These are phyloP conservation scores for Gastrophysa polygoni DNA, from an alignment of 2,888 invertebrate genomes.

Conservation along the genomic window DNA sequence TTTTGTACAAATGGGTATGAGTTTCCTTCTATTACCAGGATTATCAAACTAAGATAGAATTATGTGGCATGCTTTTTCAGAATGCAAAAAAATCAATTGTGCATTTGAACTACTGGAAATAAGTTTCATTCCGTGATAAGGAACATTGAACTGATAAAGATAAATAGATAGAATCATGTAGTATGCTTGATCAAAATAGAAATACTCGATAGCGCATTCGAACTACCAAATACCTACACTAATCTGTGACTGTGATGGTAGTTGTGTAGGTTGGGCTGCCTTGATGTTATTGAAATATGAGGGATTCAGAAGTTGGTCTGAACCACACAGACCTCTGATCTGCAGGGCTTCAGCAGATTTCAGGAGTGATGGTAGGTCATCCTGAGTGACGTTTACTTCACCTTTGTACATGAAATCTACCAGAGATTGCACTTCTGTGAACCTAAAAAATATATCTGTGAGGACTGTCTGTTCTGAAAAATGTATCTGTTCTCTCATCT, in stretches of 20 bases:
- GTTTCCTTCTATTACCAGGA: too few species aligned
- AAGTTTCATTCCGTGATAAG: too few species aligned
- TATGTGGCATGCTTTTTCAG: too few species aligned
- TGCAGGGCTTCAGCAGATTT: slow-evolving; percentile 84
- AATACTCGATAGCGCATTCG: not conserved
- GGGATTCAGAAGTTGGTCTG: slow-evolving; percentile 56
- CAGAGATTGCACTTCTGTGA: slow-evolving; percentile 84
- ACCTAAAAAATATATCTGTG: slow-evolving; percentile 54
- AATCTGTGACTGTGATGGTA: slow-evolving; percentile 5
- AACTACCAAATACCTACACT: slow-evolving; percentile 8
- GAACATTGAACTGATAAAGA: too few species aligned
- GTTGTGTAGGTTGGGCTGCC: slow-evolving; percentile 28
- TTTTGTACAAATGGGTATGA: too few species aligned
- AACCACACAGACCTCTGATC: slow-evolving; percentile 71
- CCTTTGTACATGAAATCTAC: slow-evolving; percentile 93
- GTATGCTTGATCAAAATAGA: too few species aligned
- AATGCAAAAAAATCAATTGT: too few species aligned
- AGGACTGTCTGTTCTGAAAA: too few species aligned
- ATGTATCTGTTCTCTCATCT: too few species aligned
- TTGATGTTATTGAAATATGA: slow-evolving; percentile 53
- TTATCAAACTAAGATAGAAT: too few species aligned
- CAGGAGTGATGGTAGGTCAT: slow-evolving; percentile 79
- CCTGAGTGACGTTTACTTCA: slow-evolving; percentile 86
- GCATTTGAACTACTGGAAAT: too few species aligned
- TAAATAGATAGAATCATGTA: too few species aligned